Evolutionary conservation across 2,888 invertebrate species (phyloP), one percentile per base, ranked within the genome.

Genomic region (Bombylius discolor): DNA sequence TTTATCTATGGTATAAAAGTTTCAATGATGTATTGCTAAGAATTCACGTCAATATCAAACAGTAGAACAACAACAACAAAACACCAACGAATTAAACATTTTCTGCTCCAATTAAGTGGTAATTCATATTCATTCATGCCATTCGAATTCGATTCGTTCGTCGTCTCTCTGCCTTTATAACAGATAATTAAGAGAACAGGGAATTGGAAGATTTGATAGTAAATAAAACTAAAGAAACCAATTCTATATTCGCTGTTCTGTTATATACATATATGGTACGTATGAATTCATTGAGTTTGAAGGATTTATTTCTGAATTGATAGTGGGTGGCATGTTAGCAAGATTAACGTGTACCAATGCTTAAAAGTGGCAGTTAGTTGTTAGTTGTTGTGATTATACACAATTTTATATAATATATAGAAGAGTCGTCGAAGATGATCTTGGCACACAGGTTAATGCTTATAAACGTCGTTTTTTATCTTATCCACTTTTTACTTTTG

Each of bases 121-220:
- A 55, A 55, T 55, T 55, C 55, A 55, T 55, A 55, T 55, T 55
- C 55, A 55, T 55, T 55, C 55, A 47, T 54, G 54, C 54, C 49
- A 52, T 54, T 44, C 42, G 45, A 23, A 23, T 23, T 23, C 23
- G 23, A 23, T 42, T 42, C 11, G 11, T 42, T 42, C 34, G 34
- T 42, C 39, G 39, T 42, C 4, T 11, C 11, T 11, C 11, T 4
- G 9, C 7, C 47, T 4, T 8, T 42, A 42, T 4, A 4, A 4
- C 11, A 39, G 51, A 49, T 51, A 55, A 55, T 55, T 51, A 55
- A 55, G 55, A 50, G 55, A 55, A 55, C 55, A 55, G 51, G 55
- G 47, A 46, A 11, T 47, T 36, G 47, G 23, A 23, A 23, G 23
- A 23, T 23, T 23, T 23, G 23, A 23, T 23, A 23, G 23, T 23